A percentile compares a stretch with the other conserved stretches of the same genome.
These are phyloP conservation scores for Rotaria magnacalcarata DNA, from an alignment of 2,888 invertebrate species.

Conservation along the genomic window DNA sequence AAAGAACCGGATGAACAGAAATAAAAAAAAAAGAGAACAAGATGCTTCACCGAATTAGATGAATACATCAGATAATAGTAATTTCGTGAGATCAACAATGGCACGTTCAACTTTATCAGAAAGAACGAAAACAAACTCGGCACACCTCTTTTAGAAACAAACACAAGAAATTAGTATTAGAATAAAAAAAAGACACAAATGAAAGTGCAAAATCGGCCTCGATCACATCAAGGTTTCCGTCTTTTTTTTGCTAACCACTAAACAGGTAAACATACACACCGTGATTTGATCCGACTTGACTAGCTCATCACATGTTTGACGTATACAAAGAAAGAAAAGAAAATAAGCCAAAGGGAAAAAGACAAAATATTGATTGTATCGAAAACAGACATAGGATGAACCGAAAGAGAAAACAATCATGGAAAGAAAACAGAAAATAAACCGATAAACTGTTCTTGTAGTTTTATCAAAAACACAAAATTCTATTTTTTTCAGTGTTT, in stretches of 20 bases:
- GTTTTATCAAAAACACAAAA: background rate
- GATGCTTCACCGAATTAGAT: background rate
- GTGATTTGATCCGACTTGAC: slow-evolving; percentile 22
- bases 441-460: background rate
- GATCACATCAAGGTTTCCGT: slow-evolving; percentile 14
- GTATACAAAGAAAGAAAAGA: background rate
- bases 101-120: slow-evolving; percentile 4
- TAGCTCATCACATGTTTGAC: slow-evolving; percentile 1
- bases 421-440: background rate
- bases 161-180: background rate
- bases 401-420: background rate
- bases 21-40: background rate
- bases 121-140: background rate
- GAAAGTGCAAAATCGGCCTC: background rate
- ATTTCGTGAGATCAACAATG: slow-evolving; percentile 14
- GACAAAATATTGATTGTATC: background rate
- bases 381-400: background rate
- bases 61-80: background rate
- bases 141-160: background rate
- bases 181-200: background rate
- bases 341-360: background rate
- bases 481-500: too few species aligned
- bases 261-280: slow-evolving; percentile 11
- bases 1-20: background rate
- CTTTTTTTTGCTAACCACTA: background rate